Conservation (phyloP, 2,888 invertebrate genomes). For the Tridacna gigas region DNA sequence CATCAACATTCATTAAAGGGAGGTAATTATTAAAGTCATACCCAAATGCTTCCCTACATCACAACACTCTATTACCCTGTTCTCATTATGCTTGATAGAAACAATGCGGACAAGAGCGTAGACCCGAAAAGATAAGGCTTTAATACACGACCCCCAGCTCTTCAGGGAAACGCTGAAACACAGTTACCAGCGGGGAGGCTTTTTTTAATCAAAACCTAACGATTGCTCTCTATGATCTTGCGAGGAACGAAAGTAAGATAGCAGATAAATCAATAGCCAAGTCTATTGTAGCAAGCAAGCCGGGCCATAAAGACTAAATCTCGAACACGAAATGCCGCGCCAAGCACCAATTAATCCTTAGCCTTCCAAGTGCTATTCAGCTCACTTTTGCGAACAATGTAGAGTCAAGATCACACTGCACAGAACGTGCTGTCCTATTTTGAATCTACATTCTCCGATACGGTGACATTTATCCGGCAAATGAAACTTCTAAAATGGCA, state of each 20-base stretch:
- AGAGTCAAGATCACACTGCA: background rate
- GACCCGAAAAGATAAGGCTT: too few relatives aligned
- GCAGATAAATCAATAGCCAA: conserved; percentile 10
- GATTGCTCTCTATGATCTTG: too few relatives aligned
- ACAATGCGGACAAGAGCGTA: too few relatives aligned
- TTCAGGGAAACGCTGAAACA: too few relatives aligned
- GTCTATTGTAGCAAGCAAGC: background rate
- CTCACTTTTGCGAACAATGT: background rate
- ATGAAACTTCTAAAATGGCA: background rate
- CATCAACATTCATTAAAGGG: too few relatives aligned
- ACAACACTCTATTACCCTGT: too few relatives aligned
- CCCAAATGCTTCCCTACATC: too few relatives aligned
- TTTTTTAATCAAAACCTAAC: too few relatives aligned
- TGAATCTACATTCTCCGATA: background rate
- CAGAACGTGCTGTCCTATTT: background rate
- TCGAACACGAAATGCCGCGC: conserved; percentile 13
- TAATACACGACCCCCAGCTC: too few relatives aligned
- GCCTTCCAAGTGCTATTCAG: background rate
- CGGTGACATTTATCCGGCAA: background rate
- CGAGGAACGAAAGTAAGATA: background rate
- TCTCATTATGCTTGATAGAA: too few relatives aligned
- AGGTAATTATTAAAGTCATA: too few relatives aligned
- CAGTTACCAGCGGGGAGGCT: too few relatives aligned
- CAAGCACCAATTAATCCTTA: conserved; percentile 16
- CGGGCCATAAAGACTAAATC: conserved; percentile 19